Conservation (phyloP, 2,888 invertebrate species). For the Caenorhabditis doughertyi region DNA sequence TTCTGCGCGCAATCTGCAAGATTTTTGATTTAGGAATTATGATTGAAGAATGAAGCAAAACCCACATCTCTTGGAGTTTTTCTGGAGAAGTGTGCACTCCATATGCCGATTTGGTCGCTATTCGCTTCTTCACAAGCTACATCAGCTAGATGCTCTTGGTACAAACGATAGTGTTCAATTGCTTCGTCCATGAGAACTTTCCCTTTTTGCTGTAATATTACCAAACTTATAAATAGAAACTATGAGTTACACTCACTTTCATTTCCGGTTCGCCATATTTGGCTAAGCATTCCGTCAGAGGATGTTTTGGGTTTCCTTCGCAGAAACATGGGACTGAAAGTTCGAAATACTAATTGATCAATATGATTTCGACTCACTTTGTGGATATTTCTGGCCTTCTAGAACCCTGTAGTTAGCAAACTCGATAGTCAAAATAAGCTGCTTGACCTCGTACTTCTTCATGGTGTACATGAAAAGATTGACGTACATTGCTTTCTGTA, state of each 20-base stretch:
- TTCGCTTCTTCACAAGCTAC: no score
- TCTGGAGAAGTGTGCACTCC: no score
- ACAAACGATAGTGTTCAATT: no score
- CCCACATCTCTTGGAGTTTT: no score
- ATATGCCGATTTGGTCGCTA: no score
- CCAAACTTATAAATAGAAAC: neutral
- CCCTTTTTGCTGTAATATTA: neutral
- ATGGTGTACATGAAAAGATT: neutral
- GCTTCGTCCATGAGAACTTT: neutral
- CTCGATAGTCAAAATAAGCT: neutral
- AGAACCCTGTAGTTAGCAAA: neutral
- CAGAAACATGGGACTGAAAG: neutral
- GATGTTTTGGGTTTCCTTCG: neutral
- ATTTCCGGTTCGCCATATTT: constrained; percentile 19
- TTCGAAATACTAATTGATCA: neutral
- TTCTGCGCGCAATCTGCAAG: no score
- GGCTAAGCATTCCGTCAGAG: neutral
- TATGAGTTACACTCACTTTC: neutral
- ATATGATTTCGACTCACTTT: neutral
- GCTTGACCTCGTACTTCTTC: neutral
- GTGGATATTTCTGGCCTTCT: neutral
- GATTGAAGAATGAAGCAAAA: no score
- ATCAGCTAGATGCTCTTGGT: no score
- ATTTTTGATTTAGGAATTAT: neutral
- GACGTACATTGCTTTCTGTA: neutral